A percentile compares a stretch with the other conserved stretches of the same genome.
Conservation (phyloP, 2,797 vertebrate genomes). For the Champsocephalus esox region DNA sequence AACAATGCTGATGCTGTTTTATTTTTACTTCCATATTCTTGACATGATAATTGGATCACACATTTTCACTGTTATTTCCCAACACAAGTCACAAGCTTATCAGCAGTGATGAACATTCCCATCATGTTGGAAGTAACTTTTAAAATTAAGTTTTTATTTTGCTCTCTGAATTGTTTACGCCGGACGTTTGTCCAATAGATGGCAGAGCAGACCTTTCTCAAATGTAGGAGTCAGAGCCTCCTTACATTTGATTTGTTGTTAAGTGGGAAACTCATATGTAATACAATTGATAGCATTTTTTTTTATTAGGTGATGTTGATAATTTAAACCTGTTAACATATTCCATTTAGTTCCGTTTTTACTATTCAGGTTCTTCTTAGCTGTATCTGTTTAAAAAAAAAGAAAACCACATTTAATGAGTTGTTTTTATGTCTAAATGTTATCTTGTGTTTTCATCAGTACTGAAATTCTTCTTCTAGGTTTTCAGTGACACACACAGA, state of each 20-base stretch:
- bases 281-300: not conserved
- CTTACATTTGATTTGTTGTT: not conserved
- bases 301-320: not conserved
- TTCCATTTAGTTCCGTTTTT: not conserved
- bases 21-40: not conserved
- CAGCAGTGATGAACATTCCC: no score
- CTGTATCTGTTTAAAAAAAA: no score
- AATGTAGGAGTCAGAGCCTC: not conserved
- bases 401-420: not conserved
- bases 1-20: constrained; percentile 16
- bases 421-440: not conserved
- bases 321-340: not conserved
- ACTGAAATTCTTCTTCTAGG: not conserved
- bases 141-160: not conserved
- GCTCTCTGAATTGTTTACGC: not conserved
- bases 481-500: not conserved
- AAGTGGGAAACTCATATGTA: not conserved
- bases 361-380: not conserved
- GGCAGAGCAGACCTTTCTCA: constrained; percentile 5
- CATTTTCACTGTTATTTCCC: no score
- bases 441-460: not conserved
- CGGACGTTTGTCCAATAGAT: constrained; percentile 45
- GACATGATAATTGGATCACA: not conserved
- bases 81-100: no score
- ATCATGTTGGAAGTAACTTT: not conserved